Percentiles rank a stretch among this genome's conserved stretches.
Conservation (phyloP, 2,797 vertebrate genomes). For the Vireo griseus region DNA sequence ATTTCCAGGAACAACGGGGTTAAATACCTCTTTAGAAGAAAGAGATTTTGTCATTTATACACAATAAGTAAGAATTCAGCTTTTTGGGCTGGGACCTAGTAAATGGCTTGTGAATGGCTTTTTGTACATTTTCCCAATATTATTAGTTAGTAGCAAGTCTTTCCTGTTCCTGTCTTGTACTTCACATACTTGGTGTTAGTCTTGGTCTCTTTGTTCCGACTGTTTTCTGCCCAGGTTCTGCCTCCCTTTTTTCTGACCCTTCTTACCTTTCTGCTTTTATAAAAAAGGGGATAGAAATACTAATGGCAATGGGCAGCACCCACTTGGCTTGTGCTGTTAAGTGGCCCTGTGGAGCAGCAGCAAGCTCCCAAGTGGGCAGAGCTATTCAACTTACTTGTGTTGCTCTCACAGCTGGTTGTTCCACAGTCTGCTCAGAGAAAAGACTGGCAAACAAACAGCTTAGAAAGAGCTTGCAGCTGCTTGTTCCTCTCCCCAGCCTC, state of each 20-base stretch:
- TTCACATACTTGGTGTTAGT: not conserved
- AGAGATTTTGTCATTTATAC: not conserved
- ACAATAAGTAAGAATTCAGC: not conserved
- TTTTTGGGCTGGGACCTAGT: not conserved
- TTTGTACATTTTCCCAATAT: not conserved
- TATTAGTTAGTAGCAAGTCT: not conserved
- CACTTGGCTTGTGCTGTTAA: not conserved
- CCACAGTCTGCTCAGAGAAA: not conserved
- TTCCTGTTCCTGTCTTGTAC: not conserved
- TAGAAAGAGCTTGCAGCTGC: slow-evolving; percentile 15
- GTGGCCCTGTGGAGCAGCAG: not conserved
- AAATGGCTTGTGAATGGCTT: not conserved
- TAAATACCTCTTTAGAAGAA: not conserved
- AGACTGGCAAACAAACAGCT: slow-evolving; percentile 3
- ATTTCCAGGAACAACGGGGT: not conserved
- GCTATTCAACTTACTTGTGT: not conserved
- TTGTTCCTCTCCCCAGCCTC: slow-evolving; percentile 32
- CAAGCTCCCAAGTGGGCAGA: not conserved
- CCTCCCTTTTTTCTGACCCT: not conserved
- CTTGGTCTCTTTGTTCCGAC: not conserved
- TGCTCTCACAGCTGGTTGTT: not conserved
- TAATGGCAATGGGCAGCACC: not conserved
- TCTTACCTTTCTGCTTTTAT: not conserved
- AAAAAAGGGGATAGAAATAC: not conserved
- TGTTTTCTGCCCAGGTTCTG: not conserved